Base-by-base conservation (phyloP, 2,797 vertebrate species). In the Pantherophis alleghaniensis region DNA sequence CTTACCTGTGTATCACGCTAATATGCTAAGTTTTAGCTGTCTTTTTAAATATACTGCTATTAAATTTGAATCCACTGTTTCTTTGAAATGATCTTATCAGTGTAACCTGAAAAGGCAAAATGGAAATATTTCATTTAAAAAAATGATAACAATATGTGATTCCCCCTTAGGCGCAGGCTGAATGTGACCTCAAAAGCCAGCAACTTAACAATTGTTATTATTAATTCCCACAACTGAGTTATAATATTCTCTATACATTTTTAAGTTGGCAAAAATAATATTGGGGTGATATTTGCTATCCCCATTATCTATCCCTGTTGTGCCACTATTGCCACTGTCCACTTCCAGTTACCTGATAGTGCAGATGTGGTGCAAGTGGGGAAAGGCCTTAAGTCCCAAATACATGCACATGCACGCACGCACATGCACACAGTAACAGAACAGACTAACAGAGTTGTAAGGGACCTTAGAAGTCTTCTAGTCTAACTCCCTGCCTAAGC, bases 391-490 rank as follows among this genome's bases (percentile, higher is more conserved):
- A 79, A 79, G 9, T 79, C 14, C 14, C 14, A 74, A 32, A 74
- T 18, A 74, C 0, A 18, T 2, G 10, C 61, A n/a, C 2, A 3
- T 13, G 59, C 0, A 3, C 24, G 0, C 7, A 47, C 0, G 1
- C 24, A 0, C 57, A 59, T 5, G 1, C 2, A 28, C 11, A 63
- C 2, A n/a, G 14, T 69, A 69, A 32, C 13, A 32, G 63, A 66
- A 66, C 28, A 66, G 28, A 6, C 7, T 69, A 69, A 16, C 28
- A 66, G 28, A 66, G 28, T 66, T 66, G 5, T n/a, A 66, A 16
- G 28, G 5, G 13, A n/a, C 13, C 28, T 69, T 69, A 13, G 28
- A n/a, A 13, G 12, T 6, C 13, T 66, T 66, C 11, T 66, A 66
- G 26, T n/a, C 12, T 5, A 66, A 66, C 28, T 60, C 59, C 59